Conservation (phyloP, 2,113 vertebrate genomes). For the Alouatta palliata region DNA sequence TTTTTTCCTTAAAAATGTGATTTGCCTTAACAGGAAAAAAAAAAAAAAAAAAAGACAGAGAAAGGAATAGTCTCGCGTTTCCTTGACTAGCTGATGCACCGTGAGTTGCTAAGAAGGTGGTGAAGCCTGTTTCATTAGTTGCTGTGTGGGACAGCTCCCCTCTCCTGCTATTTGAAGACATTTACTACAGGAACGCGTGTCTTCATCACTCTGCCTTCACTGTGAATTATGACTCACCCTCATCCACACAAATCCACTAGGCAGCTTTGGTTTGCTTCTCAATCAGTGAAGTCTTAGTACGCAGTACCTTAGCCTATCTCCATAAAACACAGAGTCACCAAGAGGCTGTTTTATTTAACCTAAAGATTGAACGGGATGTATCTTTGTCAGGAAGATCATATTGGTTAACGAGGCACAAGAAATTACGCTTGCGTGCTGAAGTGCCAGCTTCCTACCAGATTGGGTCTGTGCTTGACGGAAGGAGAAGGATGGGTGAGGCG, state of each 20-base stretch:
- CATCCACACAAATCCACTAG: not conserved
- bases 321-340: not conserved
- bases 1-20: not conserved
- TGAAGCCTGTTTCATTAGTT: not conserved
- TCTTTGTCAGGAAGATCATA: not conserved
- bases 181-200: not conserved
- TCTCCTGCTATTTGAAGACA: not conserved
- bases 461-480: not conserved
- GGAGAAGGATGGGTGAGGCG: rapidly evolving
- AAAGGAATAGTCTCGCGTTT: not conserved
- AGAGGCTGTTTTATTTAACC: not conserved
- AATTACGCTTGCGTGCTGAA: not conserved
- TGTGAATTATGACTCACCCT: not conserved
- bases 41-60: not conserved
- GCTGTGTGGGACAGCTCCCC: not conserved
- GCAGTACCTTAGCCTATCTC: not conserved
- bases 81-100: rapidly evolving
- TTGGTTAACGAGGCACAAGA: not conserved
- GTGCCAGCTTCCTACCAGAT: not conserved
- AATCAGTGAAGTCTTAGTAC: not conserved
- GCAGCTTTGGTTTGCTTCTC: not conserved
- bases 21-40: not conserved
- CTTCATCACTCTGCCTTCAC: not conserved
- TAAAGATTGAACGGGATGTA: not conserved
- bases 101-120: not conserved